These are phyloP conservation scores for Gymnothorax javanicus DNA, from an alignment of 2,797 vertebrate species.

Conservation along the genomic window DNA sequence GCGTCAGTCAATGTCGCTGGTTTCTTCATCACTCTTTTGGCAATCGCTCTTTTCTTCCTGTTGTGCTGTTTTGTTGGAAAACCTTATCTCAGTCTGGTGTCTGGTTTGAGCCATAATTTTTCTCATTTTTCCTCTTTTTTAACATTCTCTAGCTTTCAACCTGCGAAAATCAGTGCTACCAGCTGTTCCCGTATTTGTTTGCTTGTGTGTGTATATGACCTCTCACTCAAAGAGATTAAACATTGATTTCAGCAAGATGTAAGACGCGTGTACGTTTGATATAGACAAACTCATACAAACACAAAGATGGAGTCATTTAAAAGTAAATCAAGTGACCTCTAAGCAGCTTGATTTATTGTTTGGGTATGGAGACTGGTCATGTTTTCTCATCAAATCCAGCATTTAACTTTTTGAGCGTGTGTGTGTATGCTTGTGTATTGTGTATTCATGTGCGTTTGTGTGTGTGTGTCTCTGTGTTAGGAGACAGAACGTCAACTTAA, in stretches of 20 bases:
- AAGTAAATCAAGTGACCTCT: too few relatives aligned
- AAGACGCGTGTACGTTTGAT: too few relatives aligned
- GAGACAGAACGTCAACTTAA: constrained; percentile 69
- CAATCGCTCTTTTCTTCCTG: neutral
- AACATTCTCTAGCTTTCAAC: too few relatives aligned
- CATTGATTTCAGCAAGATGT: too few relatives aligned
- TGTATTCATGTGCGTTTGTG: neutral
- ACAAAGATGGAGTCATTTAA: too few relatives aligned
- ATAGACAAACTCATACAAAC: too few relatives aligned
- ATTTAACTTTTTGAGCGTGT: neutral
- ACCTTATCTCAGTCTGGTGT: neutral
- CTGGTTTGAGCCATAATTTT: neutral
- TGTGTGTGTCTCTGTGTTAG: constrained; percentile 55
- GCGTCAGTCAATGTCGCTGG: neutral
- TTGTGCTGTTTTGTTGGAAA: neutral
- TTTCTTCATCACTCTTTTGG: neutral
- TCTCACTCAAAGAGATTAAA: too few relatives aligned
- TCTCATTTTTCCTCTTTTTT: neutral
- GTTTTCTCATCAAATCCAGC: too few relatives aligned
- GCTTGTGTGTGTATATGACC: neutral
- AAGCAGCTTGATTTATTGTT: too few relatives aligned
- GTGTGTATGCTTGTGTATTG: neutral
- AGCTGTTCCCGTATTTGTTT: neutral
- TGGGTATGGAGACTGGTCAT: too few relatives aligned
- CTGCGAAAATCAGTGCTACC: too few relatives aligned